Evolutionary conservation across 2,797 vertebrate genomes (phyloP), one percentile per base, ranked within the genome.

Genomic region (Fratercula arctica): DNA sequence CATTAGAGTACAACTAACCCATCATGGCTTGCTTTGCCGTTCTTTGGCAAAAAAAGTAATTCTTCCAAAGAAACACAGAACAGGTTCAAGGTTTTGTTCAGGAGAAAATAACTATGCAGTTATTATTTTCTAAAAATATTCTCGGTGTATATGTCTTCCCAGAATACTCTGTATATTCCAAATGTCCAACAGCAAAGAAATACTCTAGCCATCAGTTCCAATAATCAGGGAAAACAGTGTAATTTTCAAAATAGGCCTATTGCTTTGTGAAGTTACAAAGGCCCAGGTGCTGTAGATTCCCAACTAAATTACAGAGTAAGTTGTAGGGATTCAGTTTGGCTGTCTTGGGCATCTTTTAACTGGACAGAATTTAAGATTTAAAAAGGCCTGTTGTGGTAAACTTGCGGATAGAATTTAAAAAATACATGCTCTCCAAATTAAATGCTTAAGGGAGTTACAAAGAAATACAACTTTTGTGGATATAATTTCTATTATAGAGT

Each of bases 241-340:
- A 43, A 89, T 92, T 95, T 91, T 90, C 84, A 82, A 85, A 93
- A 95, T 28, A 70, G 74, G n/a, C 7, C 60, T 82, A 66, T 29
- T 76, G 59, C 57, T 89, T 95, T 93, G 48, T 74, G 60, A 85
- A 85, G 60, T n/a, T 67, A 82, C 66, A 93, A 95, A 93, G 72
- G n/a, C 29, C 60, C 57, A 90, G 84, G 68, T 87, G 86, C 84
- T 85, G 78, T 29, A 90, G 57, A 87, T 76, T 90, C 86, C 51
- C 41, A 56, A 11, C 20, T 63, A 73, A 95, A 95, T 89, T 83
- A 72, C 50, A 66, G 16, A 41, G 8, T 45, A 89, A 87, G 56
- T 46, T 80, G n/a, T 8, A 94, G 41, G 54, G 64, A 92, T 89
- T 89, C 86, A 39, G 75, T 53, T 35, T 60, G 70, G 29, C 48